Percentiles rank a stretch among this genome's conserved stretches.
phyloP scores from a whole-genome alignment of 2,888 invertebrate species.

The Iselma pallidipennis region DNA sequence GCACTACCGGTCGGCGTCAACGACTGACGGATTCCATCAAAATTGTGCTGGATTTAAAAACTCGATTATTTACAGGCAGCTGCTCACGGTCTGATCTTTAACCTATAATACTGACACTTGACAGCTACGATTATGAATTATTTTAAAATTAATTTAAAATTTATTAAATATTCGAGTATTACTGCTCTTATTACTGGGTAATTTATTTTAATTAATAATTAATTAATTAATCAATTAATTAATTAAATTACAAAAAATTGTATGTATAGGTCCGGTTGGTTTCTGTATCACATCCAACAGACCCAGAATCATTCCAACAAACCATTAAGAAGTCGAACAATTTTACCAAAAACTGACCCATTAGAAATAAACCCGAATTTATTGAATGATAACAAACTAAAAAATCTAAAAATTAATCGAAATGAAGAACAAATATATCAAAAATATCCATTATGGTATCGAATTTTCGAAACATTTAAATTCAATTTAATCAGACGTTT shows the following conservation, averaged over 20 bases:
- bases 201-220: constrained; percentile 6
- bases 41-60: no score
- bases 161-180: constrained; percentile 30
- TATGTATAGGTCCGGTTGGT: constrained; percentile 44
- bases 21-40: no score
- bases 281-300: constrained; percentile 46
- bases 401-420: constrained; percentile 32
- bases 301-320: constrained; percentile 46
- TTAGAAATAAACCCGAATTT: constrained; percentile 6
- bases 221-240: no score
- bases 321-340: constrained; percentile 48
- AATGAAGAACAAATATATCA: not conserved
- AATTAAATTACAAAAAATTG: constrained; percentile 7
- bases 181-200: constrained; percentile 32
- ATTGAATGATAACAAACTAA: constrained; percentile 26
- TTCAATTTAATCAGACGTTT: constrained; percentile 64
- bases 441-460: constrained; percentile 28
- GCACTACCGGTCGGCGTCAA: no score
- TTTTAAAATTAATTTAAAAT: not conserved
- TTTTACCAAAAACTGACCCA: constrained; percentile 45
- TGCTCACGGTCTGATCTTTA: no score
- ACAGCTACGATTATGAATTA: no score
- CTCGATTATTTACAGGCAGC: no score
- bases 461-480: constrained; percentile 43
- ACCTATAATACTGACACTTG: no score